Percentiles rank a stretch among this genome's conserved stretches.
Evolutionary conservation across 2,888 invertebrate genomes (phyloP).

Genomic region (Sarcophaga rosellei): DNA sequence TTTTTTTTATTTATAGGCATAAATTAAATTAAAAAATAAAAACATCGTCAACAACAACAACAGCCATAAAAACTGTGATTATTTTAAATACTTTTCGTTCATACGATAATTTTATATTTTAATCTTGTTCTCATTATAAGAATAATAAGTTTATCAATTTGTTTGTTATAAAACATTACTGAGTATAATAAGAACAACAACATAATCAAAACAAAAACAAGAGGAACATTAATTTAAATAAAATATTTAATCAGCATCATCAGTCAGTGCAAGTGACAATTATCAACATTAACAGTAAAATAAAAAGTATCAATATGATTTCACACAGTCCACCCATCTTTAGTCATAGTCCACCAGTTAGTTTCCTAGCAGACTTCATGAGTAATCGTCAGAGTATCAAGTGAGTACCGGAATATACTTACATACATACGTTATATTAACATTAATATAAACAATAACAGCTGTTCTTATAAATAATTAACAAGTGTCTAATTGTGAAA

Average conservation of each 20-base stretch:
- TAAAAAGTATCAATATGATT: conserved; percentile 83
- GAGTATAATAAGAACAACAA: conserved; percentile 6
- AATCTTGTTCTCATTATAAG: conserved; percentile 1
- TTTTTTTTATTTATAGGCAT: conserved; percentile 52
- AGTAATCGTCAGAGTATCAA: conserved; percentile 79
- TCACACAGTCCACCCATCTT: conserved; percentile 87
- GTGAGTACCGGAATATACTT: conserved; percentile 74
- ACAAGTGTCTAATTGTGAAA: too few relatives aligned
- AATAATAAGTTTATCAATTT: conserved; percentile 47
- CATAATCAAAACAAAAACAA: not conserved
- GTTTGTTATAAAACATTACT: not conserved
- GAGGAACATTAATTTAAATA: not conserved
- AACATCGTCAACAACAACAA: conserved; percentile 25
- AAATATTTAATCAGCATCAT: not conserved
- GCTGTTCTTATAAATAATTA: too few relatives aligned
- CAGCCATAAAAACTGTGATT: conserved; percentile 50
- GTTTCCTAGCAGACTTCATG: conserved; percentile 85
- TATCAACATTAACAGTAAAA: conserved; percentile 55
- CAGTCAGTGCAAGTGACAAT: conserved; percentile 36
- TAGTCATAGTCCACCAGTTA: conserved; percentile 87
- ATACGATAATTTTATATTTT: conserved; percentile 4
- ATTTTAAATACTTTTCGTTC: conserved; percentile 19
- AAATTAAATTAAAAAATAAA: conserved; percentile 37
- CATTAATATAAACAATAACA: too few relatives aligned
- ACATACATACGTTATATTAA: too few relatives aligned